These are phyloP conservation scores for Sula dactylatra DNA, from an alignment of 2,113 vertebrate genomes.

Conservation along the genomic window DNA sequence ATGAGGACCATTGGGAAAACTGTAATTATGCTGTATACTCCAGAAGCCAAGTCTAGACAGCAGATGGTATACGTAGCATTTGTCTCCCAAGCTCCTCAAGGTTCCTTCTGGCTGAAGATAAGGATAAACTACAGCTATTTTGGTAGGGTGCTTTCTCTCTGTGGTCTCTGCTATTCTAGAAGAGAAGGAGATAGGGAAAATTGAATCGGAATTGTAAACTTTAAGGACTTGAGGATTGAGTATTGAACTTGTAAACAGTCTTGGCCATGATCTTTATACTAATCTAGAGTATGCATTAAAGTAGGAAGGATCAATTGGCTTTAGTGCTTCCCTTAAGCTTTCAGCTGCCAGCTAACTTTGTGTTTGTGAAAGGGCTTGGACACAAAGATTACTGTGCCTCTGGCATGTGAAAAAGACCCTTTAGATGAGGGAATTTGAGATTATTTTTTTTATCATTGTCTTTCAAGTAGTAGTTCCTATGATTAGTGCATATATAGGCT, in stretches of 20 bases:
- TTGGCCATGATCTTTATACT: background rate
- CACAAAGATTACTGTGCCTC: background rate
- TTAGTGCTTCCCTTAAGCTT: background rate
- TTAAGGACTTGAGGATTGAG: background rate
- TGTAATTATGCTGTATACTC: background rate
- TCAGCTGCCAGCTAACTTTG: background rate
- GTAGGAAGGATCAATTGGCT: background rate
- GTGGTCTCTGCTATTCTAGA: background rate
- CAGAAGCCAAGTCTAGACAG: constrained; percentile 52
- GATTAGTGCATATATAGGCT: background rate
- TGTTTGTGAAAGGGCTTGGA: background rate
- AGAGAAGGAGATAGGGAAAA: background rate
- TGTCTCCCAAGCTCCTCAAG: constrained; percentile 4
- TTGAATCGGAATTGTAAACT: background rate
- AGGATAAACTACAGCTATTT: background rate
- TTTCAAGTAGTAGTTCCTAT: background rate
- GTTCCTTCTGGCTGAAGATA: constrained; percentile 25
- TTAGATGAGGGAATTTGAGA: background rate
- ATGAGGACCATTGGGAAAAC: constrained; percentile 25
- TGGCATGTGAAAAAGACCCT: background rate
- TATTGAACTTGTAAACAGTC: background rate
- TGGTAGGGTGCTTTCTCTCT: background rate
- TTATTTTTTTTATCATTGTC: background rate
- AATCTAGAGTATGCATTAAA: background rate
- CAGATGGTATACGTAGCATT: constrained; percentile 31